Evolutionary conservation across 2,888 invertebrate species (phyloP).

Genomic region (Clusia tigrina): DNA sequence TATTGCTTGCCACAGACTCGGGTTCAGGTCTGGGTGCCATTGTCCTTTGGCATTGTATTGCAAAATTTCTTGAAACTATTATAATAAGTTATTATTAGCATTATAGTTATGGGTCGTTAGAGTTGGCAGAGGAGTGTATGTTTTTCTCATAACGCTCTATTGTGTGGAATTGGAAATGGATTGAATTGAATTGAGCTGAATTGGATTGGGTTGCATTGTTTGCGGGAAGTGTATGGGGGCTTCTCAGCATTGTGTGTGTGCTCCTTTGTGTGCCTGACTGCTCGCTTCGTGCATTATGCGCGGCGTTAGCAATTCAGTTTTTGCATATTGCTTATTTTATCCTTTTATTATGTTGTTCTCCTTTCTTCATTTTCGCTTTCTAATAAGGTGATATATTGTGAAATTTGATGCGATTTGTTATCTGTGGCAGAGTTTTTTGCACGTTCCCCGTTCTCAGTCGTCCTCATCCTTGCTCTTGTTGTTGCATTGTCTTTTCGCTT

Average conservation of each 20-base stretch:
- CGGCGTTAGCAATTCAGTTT: slow-evolving; percentile 18
- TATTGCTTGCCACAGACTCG: too few species aligned
- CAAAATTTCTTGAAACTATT: neutral
- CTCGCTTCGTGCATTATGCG: slow-evolving; percentile 20
- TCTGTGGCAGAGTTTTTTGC: slow-evolving; percentile 35
- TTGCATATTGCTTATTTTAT: slow-evolving; percentile 39
- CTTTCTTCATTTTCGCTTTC: slow-evolving; percentile 46
- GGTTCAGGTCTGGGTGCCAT: too few species aligned
- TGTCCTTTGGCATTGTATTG: neutral
- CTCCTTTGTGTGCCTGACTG: too few species aligned
- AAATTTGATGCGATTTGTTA: slow-evolving; percentile 52
- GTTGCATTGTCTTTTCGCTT: slow-evolving; percentile 25
- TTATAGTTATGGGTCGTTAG: neutral
- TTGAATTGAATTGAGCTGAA: slow-evolving; percentile 13
- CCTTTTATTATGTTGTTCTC: slow-evolving; percentile 22
- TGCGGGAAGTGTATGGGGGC: too few species aligned
- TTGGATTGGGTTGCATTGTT: slow-evolving; percentile 15
- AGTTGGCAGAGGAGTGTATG: neutral
- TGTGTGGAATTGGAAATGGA: neutral
- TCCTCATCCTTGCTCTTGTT: slow-evolving; percentile 28
- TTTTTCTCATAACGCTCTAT: neutral
- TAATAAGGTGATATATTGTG: slow-evolving; percentile 56
- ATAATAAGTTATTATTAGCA: neutral
- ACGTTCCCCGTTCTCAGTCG: too few species aligned
- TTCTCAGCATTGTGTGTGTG: too few species aligned